Percentiles rank a stretch among this genome's conserved stretches.
Conservation (phyloP, 1,140 invertebrate genomes). For the Drosophila auraria region DNA sequence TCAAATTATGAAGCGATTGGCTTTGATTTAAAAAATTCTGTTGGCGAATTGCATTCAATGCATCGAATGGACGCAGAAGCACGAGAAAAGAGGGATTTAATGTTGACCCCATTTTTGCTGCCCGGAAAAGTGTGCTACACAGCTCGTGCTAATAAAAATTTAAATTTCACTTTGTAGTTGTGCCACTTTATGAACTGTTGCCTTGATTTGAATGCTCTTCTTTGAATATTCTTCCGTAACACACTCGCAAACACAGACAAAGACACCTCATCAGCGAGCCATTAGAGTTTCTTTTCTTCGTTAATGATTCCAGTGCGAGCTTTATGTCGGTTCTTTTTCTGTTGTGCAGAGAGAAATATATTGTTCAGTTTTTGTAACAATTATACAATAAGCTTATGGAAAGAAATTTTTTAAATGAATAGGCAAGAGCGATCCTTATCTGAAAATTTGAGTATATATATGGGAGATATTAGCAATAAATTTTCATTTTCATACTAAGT, state of each 20-base stretch:
- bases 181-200: slow-evolving; percentile 30
- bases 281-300: slow-evolving; percentile 49
- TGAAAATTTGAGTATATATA: too few relatives aligned
- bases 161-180: slow-evolving; percentile 36
- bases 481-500: too few relatives aligned
- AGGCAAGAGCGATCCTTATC: too few relatives aligned
- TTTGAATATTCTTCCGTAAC: slow-evolving; percentile 24
- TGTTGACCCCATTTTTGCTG: neutral
- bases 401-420: too few relatives aligned
- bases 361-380: neutral
- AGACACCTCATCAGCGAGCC: slow-evolving; percentile 29
- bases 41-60: neutral
- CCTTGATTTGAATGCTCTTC: slow-evolving; percentile 19
- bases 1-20: slow-evolving; percentile 26
- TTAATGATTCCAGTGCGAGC: slow-evolving; percentile 45
- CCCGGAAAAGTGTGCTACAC: slow-evolving; percentile 28
- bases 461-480: too few relatives aligned
- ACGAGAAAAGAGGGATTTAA: neutral
- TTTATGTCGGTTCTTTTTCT: slow-evolving; percentile 1
- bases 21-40: slow-evolving; percentile 31
- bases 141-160: slow-evolving; percentile 21
- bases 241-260: slow-evolving; percentile 14
- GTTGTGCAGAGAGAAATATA: slow-evolving; percentile 8
- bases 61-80: neutral
- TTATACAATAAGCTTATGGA: too few relatives aligned